Conservation (phyloP, 1,140 invertebrate species). For the Drosophila arawakana region DNA sequence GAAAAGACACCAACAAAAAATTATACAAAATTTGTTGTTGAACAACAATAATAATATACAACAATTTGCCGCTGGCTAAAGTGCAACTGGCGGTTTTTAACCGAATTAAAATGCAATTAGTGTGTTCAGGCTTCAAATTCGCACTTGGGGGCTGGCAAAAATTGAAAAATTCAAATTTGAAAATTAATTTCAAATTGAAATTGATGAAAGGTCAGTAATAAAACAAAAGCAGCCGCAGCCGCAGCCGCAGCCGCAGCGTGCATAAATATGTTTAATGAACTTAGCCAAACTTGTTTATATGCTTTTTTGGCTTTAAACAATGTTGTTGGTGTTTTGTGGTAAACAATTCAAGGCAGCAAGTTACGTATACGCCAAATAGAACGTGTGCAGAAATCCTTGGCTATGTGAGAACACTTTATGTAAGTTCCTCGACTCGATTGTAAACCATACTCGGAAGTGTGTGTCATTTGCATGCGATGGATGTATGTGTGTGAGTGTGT, state of each 20-base stretch:
- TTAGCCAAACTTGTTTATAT: conserved; percentile 8
- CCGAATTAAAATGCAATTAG: conserved; percentile 65
- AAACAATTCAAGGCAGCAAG: conserved; percentile 17
- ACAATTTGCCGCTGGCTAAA: conserved; percentile 11
- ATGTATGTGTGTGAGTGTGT: conserved; percentile 13
- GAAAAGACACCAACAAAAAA: background rate
- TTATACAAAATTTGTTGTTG: conserved; percentile 25
- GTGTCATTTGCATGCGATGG: conserved; percentile 62
- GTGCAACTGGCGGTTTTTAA: conserved; percentile 30
- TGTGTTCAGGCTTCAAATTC: conserved; percentile 12
- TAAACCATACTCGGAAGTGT: conserved; percentile 47
- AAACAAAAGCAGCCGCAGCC: conserved; percentile 14
- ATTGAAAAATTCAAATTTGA: conserved; percentile 18
- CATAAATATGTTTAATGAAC: conserved; percentile 21
- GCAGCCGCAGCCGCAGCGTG: conserved; percentile 8
- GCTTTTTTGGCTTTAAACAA: background rate
- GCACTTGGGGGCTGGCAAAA: conserved; percentile 2
- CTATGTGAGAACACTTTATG: conserved; percentile 7
- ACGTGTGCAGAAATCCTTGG: background rate
- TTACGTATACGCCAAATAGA: conserved; percentile 20
- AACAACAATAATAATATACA: conserved; percentile 37
- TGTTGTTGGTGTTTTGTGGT: background rate
- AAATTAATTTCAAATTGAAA: background rate
- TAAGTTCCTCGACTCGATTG: conserved; percentile 8
- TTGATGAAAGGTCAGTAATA: conserved; percentile 39